Base-by-base conservation (phyloP, 2,888 invertebrate genomes). In the Lasius platythorax region DNA sequence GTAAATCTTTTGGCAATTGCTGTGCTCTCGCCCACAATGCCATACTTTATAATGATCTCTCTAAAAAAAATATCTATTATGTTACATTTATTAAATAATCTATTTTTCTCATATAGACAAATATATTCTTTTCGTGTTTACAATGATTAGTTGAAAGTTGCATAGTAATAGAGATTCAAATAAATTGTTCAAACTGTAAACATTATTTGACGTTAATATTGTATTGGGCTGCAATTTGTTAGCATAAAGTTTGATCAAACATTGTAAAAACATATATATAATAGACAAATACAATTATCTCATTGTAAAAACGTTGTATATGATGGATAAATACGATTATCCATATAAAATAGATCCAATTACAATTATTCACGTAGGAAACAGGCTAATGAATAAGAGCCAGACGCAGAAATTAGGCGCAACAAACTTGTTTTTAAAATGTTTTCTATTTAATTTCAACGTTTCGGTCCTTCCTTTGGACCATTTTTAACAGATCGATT, bases 11-110 rank as follows among this genome's bases (percentile, higher is more conserved):
- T 33, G 97, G 97, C 92, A 98, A 96, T 95, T 97, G 98, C 95
- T 98, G 98, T 86, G 97, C 97, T 95, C 97, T 97, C 18, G 97
- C 97, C 98, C 98, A 98, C 95, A 98, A 96, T 92, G 98, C 96
- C 98, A 98, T 98, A 87, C 72, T 92, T 95, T 83, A 70, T 12
- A 46, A 63, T 23, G 79, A 79, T 63, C 66, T 79, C 85, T 85
- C 2, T 87, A 90, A 86, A 68, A 53, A 66, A 82, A 43, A 74
- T 40, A 11, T n/a, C 0, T 9, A 8, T 28, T 64, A 72, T 11
- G 11, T 66, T 50, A 64, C 6, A 56, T 40, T 46, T 64, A 72
- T 40, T 53, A 63, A 18, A 66, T 28, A 64, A 12, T 67, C n/a
- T 23, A 46, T 23, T 15, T 18, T 53, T 53, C 8, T 8, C 8